Evolutionary conservation across 1,140 invertebrate genomes (phyloP).

Genomic region (Sesamia nonagrioides): DNA sequence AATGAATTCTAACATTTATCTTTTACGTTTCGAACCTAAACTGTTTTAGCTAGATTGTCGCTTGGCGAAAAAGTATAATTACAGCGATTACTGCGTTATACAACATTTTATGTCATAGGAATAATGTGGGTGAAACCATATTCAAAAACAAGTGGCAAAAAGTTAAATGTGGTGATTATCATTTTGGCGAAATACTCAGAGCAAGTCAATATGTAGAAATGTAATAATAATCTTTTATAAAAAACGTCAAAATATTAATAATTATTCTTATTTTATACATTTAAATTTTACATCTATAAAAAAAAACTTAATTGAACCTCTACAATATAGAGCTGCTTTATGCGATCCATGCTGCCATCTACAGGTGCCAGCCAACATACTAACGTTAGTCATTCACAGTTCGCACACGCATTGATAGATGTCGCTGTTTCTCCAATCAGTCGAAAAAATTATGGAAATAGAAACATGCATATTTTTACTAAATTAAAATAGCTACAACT

Average conservation of each 20-base stretch:
- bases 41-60: not conserved
- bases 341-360: constrained; percentile 15
- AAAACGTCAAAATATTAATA: too few relatives aligned
- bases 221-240: too few relatives aligned
- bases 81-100: not conserved
- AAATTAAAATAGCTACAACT: not conserved
- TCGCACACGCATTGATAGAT: constrained; percentile 24
- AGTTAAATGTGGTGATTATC: too few relatives aligned
- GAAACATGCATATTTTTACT: too few relatives aligned
- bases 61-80: not conserved
- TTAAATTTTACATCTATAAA: not conserved
- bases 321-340: too few relatives aligned
- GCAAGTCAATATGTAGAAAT: too few relatives aligned
- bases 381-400: not conserved
- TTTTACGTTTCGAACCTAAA: too few relatives aligned
- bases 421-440: not conserved
- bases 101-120: not conserved
- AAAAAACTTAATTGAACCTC: not conserved
- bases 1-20: too few relatives aligned
- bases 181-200: too few relatives aligned
- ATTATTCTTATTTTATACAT: too few relatives aligned
- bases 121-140: not conserved
- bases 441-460: not conserved
- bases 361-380: not conserved
- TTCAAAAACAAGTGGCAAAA: too few relatives aligned